Base-by-base conservation (phyloP, 2,888 invertebrate species). In the Idaea dimidiata region DNA sequence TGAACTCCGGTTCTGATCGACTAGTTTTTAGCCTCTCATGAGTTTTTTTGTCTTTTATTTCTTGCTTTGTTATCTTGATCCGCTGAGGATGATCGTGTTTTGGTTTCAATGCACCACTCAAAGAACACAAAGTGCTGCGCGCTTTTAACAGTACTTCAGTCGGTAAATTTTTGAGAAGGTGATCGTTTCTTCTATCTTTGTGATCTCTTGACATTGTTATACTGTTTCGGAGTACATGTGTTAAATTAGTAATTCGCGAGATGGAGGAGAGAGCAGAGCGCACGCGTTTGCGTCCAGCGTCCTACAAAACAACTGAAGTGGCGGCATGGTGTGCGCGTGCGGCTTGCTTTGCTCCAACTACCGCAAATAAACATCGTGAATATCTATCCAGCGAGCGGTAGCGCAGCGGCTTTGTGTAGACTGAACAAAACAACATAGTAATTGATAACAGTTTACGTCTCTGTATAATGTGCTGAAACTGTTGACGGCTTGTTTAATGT, bases 301-400 rank as follows among this genome's bases (percentile, higher is more conserved):
- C 75, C 76, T 81, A 76, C 82, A 80, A 75, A 82, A 84, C 85
- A 83, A 90, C 89, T 89, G 88, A 85, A 83, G 81, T 81, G 81
- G 76, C 72, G 76, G 85, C 86, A 80, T 82, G 83, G 80, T 69
- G 74, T 79, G 86, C 85, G 86, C 88, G 84, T 84, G 88, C 85
- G 89, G 80, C 80, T 80, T 79, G 76, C 83, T 83, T 81, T 83
- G 79, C 82, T 81, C 78, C 82, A 78, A 83, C 74, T 79, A 88
- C 87, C 86, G 80, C 89, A 91, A 91, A 91, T 91, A 91, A 89
- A 89, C 89, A 81, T 80, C 82, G 78, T 80, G 80, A 80, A 81
- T 80, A 82, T 73, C 76, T 72, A 76, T 74, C 69, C 72, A 17
- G 17, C 72, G 68, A 72, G 72, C 72, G 62, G 24, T 5, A 24